Conservation (phyloP, 2,888 invertebrate genomes). For the Catocala nupta region DNA sequence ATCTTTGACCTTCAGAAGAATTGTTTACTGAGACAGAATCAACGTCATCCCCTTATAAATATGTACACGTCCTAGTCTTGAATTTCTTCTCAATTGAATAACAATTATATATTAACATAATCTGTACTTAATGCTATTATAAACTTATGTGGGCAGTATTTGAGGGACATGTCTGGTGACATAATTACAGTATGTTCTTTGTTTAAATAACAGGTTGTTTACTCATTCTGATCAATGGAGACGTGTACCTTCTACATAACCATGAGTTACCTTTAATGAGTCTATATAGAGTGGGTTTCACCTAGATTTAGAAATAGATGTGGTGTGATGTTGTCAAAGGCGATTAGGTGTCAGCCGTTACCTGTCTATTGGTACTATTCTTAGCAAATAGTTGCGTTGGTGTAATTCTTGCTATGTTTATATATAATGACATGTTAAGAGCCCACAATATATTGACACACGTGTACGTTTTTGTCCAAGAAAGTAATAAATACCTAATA, state of each 20-base stretch:
- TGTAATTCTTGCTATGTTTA: too few relatives aligned
- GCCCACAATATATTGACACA: too few relatives aligned
- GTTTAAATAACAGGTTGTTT: slow-evolving; percentile 40
- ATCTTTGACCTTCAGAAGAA: slow-evolving; percentile 3
- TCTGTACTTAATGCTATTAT: slow-evolving; percentile 31
- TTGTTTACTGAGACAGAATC: slow-evolving; percentile 12
- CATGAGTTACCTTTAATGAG: slow-evolving; percentile 10
- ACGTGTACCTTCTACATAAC: slow-evolving; percentile 17
- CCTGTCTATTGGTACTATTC: too few relatives aligned
- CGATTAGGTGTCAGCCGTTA: too few relatives aligned
- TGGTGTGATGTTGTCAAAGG: too few relatives aligned
- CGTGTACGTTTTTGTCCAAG: too few relatives aligned
- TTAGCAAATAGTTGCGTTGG: too few relatives aligned
- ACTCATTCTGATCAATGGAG: slow-evolving; percentile 24
- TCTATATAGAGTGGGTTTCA: slow-evolving; percentile 18
- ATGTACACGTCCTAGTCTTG: slow-evolving; percentile 20
- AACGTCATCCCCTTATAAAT: slow-evolving; percentile 21
- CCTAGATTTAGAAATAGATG: slow-evolving; percentile 1
- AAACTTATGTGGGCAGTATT: slow-evolving; percentile 29
- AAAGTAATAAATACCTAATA: too few relatives aligned
- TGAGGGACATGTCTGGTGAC: slow-evolving; percentile 17
- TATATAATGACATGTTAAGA: too few relatives aligned
- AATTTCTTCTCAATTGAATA: slow-evolving; percentile 40
- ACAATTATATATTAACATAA: slow-evolving; percentile 45
- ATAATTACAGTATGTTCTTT: slow-evolving; percentile 14